Percentiles rank a stretch among this genome's conserved stretches.
These are phyloP conservation scores for Drosophila bifasciata DNA, from an alignment of 1,140 invertebrate genomes.

Conservation along the genomic window DNA sequence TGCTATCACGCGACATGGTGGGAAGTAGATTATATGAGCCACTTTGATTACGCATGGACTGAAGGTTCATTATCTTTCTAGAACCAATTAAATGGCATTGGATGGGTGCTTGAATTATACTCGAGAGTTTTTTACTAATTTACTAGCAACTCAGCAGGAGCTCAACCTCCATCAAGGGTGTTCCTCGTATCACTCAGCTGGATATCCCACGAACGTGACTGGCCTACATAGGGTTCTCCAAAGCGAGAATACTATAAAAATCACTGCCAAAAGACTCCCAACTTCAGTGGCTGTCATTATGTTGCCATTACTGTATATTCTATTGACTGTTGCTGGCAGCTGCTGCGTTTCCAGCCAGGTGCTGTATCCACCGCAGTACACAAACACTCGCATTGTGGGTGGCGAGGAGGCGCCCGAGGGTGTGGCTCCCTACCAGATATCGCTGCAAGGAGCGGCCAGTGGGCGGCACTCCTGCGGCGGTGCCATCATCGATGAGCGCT, in stretches of 20 bases:
- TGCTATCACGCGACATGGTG: background rate
- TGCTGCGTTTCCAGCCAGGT: conserved; percentile 15
- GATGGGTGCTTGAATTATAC: no score
- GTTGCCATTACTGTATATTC: conserved; percentile 22
- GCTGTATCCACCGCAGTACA: conserved; percentile 71
- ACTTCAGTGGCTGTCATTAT: conserved; percentile 19
- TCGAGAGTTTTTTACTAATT: no score
- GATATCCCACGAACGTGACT: conserved; percentile 14
- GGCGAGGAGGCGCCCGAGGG: conserved; percentile 83
- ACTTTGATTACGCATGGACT: background rate
- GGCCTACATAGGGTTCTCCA: conserved; percentile 6
- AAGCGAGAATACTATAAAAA: conserved; percentile 15
- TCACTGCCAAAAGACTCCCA: background rate
- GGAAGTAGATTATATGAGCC: conserved; percentile 4
- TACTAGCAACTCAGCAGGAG: no score
- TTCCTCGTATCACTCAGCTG: no score
- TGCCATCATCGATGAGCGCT: conserved; percentile 83
- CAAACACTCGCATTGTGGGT: conserved; percentile 83
- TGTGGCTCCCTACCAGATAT: conserved; percentile 84
- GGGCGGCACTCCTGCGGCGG: conserved; percentile 84
- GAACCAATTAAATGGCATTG: no score
- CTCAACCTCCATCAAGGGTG: no score
- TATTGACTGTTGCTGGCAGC: conserved; percentile 6
- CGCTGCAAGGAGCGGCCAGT: conserved; percentile 64
- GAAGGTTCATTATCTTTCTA: no score